phyloP scores from a whole-genome alignment of 1,140 invertebrate genomes.

The Bombyx mori region ASM3026992v2 NC_085125.1:7851001-7851500 shows the following conservation, averaged over 20 bases:
- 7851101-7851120: constrained; percentile 50
- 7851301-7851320: constrained; percentile 76
- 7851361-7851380: constrained; percentile 52
- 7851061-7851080: constrained; percentile 72
- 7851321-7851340: constrained; percentile 56
- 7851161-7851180: constrained; percentile 54
- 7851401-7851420: constrained; percentile 70
- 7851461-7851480: constrained; percentile 73
- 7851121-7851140: constrained; percentile 76
- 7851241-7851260: constrained; percentile 68
- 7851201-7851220: constrained; percentile 37
- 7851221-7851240: constrained; percentile 70
- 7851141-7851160: constrained; percentile 72
- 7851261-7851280: constrained; percentile 72
- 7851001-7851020: constrained; percentile 78
- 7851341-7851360: constrained; percentile 71
- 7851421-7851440: constrained; percentile 57
- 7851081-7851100: constrained; percentile 61
- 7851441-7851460: constrained; percentile 68
- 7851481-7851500: constrained; percentile 73
- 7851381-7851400: constrained; percentile 75
- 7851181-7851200: constrained; percentile 48
- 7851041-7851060: constrained; percentile 70
- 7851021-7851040: constrained; percentile 74
- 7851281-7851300: constrained; percentile 74